Evolutionary conservation across 92 coral and sea anemone genomes (phyloP), one percentile per base, ranked within the genome.

Genomic region (Bergia puertoricense): DNA sequence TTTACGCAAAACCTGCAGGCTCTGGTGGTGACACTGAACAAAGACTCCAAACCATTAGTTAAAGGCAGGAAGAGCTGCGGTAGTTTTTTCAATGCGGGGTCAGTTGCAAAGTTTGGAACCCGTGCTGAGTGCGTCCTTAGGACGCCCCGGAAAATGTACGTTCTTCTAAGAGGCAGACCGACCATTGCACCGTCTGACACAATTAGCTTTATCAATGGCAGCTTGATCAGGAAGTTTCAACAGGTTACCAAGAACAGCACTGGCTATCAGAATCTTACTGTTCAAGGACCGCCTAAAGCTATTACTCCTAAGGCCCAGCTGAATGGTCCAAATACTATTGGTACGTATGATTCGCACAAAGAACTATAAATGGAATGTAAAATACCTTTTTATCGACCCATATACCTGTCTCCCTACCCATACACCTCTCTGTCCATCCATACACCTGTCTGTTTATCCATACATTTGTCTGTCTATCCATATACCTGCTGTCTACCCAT

Each of bases 1-100:
- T 95, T 95, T 79, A 3, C 48, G 5, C 16, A 79, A 3, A 90
- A 92, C 77, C 95, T 92, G 20, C 93, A 88, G 66, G 93, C 86
- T 8, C 51, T 95, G n/a, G 15, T 88, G 0, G 87, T 95, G 20
- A 65, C 38, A 1, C 79, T 95, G 80, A 86, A 91, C 77, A 74
- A 40, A 69, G 86, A 81, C 0, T 76, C 93, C 13, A 65, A 77
- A 74, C 59, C 75, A n/a, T 10, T 3, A 65, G 37, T 71, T 3
- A 46, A 22, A 7, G 76, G 80, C 57, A 9, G 90, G 8, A 84
- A 54, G 3, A 22, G 20, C 36, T 95, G 98, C 84, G 30, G 44
- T 5, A 77, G 56, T 9, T 76, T 93, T 56, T 93, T 95, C 76
- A 77, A 76, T 11, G 71, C 87, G 8, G 82, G 51, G 8, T 57